A percentile compares a stretch with the other conserved stretches of the same genome.
Conservation (phyloP, 2,797 vertebrate genomes). For the Gastrophryne carolinensis region DNA sequence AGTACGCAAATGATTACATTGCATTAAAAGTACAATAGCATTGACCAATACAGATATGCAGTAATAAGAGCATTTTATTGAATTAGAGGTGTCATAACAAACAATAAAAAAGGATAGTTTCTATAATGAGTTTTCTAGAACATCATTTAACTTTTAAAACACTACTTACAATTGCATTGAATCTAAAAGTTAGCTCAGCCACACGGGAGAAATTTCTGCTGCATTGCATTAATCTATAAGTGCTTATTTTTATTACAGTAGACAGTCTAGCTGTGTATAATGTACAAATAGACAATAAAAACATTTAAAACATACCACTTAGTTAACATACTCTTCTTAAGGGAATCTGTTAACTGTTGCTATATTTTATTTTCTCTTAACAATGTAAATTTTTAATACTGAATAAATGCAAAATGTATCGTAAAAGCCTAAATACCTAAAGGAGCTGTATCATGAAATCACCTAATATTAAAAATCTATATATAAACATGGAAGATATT, state of each 20-base stretch:
- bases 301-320: background rate
- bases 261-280: too few species aligned
- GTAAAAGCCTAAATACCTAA: too few species aligned
- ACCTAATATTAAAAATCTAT: too few species aligned
- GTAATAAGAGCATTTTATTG: background rate
- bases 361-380: background rate
- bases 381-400: background rate
- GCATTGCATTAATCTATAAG: background rate
- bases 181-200: background rate
- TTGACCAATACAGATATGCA: background rate
- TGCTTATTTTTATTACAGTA: slow-evolving; percentile 3
- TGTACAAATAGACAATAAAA: background rate
- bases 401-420: slow-evolving; percentile 4
- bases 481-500: too few species aligned
- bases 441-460: too few species aligned
- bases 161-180: background rate
- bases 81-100: background rate
- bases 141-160: background rate
- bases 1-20: too few species aligned
- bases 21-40: background rate
- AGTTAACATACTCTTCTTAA: background rate
- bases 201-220: background rate
- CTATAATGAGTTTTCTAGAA: background rate
- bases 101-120: background rate
- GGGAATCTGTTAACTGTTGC: background rate